Evolutionary conservation across 2,888 invertebrate genomes (phyloP), one percentile per base, ranked within the genome.

Genomic region (Bhutanitis thaidina): DNA sequence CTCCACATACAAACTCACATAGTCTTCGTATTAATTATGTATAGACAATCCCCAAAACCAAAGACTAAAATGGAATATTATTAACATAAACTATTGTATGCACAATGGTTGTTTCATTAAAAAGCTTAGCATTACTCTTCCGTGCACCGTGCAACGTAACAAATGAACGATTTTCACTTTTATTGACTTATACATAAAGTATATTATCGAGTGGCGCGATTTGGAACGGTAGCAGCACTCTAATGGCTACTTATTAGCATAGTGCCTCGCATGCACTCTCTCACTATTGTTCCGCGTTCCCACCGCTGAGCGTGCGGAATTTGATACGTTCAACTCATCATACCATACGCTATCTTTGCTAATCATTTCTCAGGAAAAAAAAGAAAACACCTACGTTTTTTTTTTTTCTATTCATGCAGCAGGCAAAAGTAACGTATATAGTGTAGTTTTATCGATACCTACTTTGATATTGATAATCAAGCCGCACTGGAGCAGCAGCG

Each of bases 261-360:
- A 51, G 51, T 50, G 50, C 35, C n/a, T 9, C 7, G 34, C 36
- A 20, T 51, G 46, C 46, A 52, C 41, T 52, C 46, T 52, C 52
- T 32, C 46, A 52, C 46, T 10, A 52, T 46, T 52, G 52, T 52
- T 14, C 13, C 10, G 7, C 8, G 43, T 52, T 52, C 52, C 43
- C 52, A 52, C 45, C 46, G 35, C 13, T 30, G 46, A 16, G 13
- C 36, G 41, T 34, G 37, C 15, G 46, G 46, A 43, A 52, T 52
- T 46, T 52, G 46, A 52, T 46, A 52, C 46, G n/a, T 41, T 46
- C 29, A 41, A 35, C 36, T 45, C 29, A 36, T 34, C 13, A 27
- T 7, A 15, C 7, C 13, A 27, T 7, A 15, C 7, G 46, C 36
- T 46, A 37, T 46, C 37, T 25, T 25, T 7, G 40, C 40, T 45